These are phyloP conservation scores for Callinectes sapidus DNA, from an alignment of 2,888 invertebrate species.

Conservation along the genomic window DNA sequence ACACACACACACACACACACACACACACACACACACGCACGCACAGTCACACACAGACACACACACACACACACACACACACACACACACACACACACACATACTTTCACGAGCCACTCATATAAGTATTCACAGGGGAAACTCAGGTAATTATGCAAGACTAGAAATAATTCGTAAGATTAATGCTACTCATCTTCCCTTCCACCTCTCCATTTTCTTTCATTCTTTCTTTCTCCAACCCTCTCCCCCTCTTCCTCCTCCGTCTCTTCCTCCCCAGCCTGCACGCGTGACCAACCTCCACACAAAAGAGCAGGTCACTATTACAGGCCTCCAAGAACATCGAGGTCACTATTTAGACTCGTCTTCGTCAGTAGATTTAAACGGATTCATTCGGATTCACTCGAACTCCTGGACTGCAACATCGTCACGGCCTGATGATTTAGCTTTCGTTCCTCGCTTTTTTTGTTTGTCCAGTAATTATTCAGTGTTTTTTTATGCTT, in stretches of 20 bases:
- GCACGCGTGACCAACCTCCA: neutral
- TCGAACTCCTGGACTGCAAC: no score
- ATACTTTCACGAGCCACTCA: neutral
- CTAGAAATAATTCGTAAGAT: neutral
- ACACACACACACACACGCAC: slow-evolving; percentile 40
- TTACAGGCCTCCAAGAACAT: slow-evolving; percentile 9
- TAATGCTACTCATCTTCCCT: neutral
- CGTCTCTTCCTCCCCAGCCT: neutral
- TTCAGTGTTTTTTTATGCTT: neutral
- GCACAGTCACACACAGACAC: slow-evolving; percentile 38
- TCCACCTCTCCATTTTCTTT: neutral
- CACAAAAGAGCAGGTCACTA: neutral
- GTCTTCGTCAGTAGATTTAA: neutral
- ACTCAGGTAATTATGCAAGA: neutral
- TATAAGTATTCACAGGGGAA: neutral
- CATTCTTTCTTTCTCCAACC: neutral
- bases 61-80: slow-evolving; percentile 26
- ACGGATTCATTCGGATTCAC: neutral
- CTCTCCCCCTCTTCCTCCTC: neutral
- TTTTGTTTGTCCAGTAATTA: neutral
- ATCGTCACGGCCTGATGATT: neutral
- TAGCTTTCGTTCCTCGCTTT: neutral
- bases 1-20: slow-evolving; percentile 23
- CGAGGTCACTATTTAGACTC: neutral
- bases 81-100: neutral